Evolutionary conservation across 2,888 invertebrate genomes (phyloP).

Genomic region (Papilio gigon): DNA sequence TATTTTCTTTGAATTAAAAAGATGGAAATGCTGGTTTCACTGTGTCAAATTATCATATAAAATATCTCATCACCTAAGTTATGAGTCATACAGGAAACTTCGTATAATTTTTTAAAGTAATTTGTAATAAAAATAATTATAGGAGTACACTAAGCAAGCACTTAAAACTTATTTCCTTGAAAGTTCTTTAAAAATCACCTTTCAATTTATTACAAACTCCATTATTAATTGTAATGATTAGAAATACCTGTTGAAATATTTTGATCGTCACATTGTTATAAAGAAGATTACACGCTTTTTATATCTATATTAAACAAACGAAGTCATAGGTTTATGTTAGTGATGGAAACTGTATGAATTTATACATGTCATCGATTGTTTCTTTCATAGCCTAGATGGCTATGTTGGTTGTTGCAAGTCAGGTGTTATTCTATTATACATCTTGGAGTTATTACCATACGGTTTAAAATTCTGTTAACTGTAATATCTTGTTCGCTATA

Average conservation of each 20-base stretch:
- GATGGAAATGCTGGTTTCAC: too few species aligned
- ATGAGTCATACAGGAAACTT: background rate
- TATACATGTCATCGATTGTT: background rate
- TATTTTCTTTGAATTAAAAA: too few species aligned
- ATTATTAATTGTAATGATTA: too few species aligned
- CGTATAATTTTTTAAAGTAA: too few species aligned
- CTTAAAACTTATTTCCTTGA: too few species aligned
- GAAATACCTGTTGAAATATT: too few species aligned
- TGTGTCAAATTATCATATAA: too few species aligned
- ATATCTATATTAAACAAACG: background rate
- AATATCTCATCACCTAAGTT: background rate
- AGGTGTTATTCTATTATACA: background rate
- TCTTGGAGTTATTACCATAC: too few species aligned
- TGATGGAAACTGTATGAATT: background rate
- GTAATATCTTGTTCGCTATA: background rate
- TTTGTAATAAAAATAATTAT: too few species aligned
- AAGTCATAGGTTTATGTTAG: background rate
- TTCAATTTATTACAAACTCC: too few species aligned
- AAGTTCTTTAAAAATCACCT: too few species aligned
- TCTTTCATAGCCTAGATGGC: background rate
- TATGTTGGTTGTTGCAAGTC: background rate
- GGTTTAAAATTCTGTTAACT: background rate
- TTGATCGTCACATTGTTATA: background rate
- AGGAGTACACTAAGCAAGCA: too few species aligned
- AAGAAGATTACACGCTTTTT: background rate